Conservation (phyloP, 2,888 invertebrate genomes). For the Papilio gigon region DNA sequence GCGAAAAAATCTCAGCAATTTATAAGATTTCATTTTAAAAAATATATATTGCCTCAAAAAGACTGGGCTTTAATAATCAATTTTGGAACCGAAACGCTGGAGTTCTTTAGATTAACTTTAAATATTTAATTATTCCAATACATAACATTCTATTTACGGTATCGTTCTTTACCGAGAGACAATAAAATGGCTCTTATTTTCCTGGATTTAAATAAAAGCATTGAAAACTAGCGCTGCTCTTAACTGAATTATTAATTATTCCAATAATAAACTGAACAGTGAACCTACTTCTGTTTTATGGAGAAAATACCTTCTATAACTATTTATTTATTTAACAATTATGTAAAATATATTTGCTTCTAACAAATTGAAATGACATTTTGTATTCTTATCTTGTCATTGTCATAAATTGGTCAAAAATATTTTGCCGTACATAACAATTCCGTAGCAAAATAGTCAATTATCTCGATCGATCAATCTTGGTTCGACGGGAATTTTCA, state of each 20-base stretch:
- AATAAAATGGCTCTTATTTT: not conserved
- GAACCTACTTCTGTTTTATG: not conserved
- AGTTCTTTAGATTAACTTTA: not conserved
- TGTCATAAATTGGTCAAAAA: not conserved
- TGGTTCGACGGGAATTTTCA: conserved; percentile 17
- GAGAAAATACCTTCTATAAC: not conserved
- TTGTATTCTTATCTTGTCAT: not conserved
- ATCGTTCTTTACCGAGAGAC: not conserved
- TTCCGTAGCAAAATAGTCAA: not conserved
- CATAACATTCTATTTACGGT: not conserved
- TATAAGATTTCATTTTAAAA: not conserved
- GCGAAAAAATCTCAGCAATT: not conserved
- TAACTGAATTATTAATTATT: not conserved
- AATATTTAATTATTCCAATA: conserved; percentile 9
- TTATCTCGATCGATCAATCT: conserved; percentile 12
- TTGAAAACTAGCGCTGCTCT: not conserved
- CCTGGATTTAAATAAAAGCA: not conserved
- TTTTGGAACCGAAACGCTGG: not conserved
- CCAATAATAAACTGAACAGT: not conserved
- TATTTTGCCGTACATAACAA: not conserved
- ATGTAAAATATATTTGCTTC: not conserved
- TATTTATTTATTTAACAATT: not conserved
- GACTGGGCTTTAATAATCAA: not conserved
- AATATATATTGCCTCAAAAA: too few species aligned
- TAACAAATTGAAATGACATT: not conserved